Evolutionary conservation across 2,797 vertebrate genomes (phyloP).

Genomic region (Pagetopsis macropterus): DNA sequence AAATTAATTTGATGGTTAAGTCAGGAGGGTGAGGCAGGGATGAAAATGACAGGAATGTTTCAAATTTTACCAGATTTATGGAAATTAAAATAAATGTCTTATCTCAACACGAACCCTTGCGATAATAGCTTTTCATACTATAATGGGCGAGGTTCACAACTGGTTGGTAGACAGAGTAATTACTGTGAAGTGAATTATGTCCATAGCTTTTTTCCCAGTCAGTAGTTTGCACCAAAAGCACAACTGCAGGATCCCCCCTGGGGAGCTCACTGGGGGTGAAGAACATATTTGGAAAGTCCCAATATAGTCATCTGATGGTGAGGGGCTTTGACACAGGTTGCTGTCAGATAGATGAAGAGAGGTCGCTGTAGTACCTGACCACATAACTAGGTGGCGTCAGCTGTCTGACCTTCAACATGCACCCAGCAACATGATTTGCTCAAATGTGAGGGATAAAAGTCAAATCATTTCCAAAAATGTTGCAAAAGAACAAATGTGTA

Average conservation of each 20-base stretch:
- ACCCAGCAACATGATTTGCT: conserved; percentile 13
- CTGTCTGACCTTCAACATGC: conserved; percentile 66
- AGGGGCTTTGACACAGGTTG: conserved; percentile 47
- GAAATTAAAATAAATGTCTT: conserved; percentile 15
- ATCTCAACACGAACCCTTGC: background rate
- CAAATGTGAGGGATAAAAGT: background rate
- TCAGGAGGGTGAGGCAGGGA: background rate
- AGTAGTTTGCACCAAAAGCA: conserved; percentile 62
- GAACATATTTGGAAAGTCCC: conserved; percentile 68
- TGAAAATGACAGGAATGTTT: conserved; percentile 11
- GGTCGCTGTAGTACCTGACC: conserved; percentile 63
- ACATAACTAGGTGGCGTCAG: conserved; percentile 67
- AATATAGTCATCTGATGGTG: conserved; percentile 51
- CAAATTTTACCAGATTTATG: conserved; percentile 16
- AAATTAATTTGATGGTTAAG: conserved; percentile 25
- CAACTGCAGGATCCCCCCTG: conserved; percentile 56
- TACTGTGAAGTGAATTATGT: conserved; percentile 64
- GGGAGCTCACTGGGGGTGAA: conserved; percentile 60
- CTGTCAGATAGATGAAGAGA: conserved; percentile 55
- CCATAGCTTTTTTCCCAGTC: conserved; percentile 63
- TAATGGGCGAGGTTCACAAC: conserved; percentile 1
- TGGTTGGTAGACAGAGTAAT: conserved; percentile 55
- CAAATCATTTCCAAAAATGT: background rate
- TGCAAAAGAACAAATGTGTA: background rate
- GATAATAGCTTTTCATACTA: conserved; percentile 11